phyloP scores from a whole-genome alignment of 2,113 vertebrate genomes.

The Halcyon malimbica region DNA sequence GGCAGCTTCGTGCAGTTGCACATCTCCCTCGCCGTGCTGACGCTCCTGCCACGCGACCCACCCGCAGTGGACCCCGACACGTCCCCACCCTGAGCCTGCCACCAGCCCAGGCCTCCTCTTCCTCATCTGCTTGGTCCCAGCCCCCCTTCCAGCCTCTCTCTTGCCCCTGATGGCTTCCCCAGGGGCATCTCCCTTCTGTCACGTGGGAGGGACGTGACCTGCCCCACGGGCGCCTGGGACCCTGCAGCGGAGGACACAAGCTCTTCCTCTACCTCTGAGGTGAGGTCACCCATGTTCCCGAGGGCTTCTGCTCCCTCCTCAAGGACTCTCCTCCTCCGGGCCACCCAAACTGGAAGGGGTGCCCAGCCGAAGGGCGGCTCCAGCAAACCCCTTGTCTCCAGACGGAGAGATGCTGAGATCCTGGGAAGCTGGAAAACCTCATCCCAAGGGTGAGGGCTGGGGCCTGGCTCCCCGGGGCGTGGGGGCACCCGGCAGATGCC shows the following conservation, averaged over 20 bases:
- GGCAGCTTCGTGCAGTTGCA: background rate
- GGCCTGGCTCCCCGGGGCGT: background rate
- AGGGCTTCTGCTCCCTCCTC: background rate
- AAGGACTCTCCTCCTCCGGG: background rate
- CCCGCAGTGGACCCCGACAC: fast-evolving
- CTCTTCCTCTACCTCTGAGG: background rate
- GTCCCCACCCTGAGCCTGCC: background rate
- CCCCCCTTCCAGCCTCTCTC: fast-evolving
- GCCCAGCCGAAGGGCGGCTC: background rate
- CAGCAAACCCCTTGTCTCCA: background rate
- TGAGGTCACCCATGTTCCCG: fast-evolving
- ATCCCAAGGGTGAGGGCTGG: background rate
- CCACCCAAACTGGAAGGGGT: fast-evolving
- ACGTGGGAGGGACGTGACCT: fast-evolving
- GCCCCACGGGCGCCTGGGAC: background rate
- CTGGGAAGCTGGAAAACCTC: background rate
- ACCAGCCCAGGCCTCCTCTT: background rate
- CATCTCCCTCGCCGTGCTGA: background rate
- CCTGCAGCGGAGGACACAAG: background rate
- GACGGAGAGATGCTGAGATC: background rate
- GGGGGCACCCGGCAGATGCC: background rate
- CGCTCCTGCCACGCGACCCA: background rate
- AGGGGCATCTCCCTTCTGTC: fast-evolving
- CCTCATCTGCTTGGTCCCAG: background rate
- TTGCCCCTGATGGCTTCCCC: fast-evolving